Percentiles rank a stretch among this genome's conserved stretches.
phyloP scores from a whole-genome alignment of 2,113 vertebrate species.

The Saimiri boliviensis region DNA sequence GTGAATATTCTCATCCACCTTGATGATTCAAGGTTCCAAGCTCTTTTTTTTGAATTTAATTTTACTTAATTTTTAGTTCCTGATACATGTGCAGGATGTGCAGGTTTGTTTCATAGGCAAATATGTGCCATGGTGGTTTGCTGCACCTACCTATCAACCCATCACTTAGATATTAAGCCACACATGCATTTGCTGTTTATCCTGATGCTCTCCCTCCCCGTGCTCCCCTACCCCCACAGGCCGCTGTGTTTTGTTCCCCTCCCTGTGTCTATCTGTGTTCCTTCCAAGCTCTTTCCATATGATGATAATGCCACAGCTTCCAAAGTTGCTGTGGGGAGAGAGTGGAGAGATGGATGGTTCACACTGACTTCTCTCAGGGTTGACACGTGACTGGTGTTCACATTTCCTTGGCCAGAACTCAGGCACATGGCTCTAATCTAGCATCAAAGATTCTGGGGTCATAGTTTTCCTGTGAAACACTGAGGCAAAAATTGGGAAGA shows the following conservation, averaged over 20 bases:
- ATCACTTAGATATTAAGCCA: too few relatives aligned
- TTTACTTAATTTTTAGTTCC: too few relatives aligned
- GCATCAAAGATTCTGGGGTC: not conserved
- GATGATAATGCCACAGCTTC: not conserved
- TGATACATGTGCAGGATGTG: too few relatives aligned
- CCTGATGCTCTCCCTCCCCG: too few relatives aligned
- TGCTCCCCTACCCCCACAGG: too few relatives aligned
- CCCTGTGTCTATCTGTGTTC: too few relatives aligned
- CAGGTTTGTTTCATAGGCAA: too few relatives aligned
- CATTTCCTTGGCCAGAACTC: not conserved
- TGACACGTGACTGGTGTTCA: not conserved
- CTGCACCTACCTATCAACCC: too few relatives aligned
- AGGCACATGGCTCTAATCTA: not conserved
- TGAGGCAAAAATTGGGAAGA: not conserved
- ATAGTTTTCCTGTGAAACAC: not conserved
- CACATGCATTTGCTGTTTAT: too few relatives aligned
- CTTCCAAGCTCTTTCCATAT: not conserved
- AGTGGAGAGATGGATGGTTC: not conserved
- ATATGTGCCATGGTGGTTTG: too few relatives aligned
- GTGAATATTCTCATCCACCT: not conserved
- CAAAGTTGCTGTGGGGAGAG: not conserved
- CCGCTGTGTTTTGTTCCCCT: too few relatives aligned
- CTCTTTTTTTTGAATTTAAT: too few relatives aligned
- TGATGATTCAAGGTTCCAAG: not conserved
- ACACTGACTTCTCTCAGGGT: not conserved